Evolutionary conservation across 2,797 vertebrate species (phyloP).

Genomic region (Anomalospiza imberbis): DNA sequence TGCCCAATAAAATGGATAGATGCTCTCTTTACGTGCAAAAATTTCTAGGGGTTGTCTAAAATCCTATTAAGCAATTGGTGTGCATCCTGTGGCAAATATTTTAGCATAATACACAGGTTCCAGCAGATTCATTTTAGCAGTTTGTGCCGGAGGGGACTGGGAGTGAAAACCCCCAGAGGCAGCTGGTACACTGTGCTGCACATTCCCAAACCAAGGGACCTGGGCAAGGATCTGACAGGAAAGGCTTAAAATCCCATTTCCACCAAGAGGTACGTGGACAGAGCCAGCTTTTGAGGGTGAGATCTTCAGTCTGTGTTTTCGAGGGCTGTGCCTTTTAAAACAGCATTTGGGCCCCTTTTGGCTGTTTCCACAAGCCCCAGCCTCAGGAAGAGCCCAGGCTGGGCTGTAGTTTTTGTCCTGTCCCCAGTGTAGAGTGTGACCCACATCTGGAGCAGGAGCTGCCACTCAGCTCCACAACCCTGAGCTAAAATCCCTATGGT

Average conservation of each 20-base stretch:
- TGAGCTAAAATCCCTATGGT: background rate
- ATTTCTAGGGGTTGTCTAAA: background rate
- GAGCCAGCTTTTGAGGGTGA: background rate
- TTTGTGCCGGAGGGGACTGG: background rate
- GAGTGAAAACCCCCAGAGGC: background rate
- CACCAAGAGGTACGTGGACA: fast-evolving
- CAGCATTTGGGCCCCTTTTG: fast-evolving
- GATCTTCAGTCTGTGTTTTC: background rate
- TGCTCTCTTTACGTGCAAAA: background rate
- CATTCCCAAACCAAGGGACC: background rate
- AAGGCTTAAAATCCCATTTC: background rate
- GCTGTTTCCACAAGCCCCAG: fast-evolving
- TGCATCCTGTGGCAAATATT: background rate
- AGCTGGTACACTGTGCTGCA: background rate
- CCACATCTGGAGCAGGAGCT: background rate
- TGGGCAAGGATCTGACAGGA: fast-evolving
- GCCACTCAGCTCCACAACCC: background rate
- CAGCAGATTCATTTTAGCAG: background rate
- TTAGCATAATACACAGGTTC: background rate
- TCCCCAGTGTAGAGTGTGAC: background rate
- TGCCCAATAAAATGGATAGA: background rate
- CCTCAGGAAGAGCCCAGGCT: background rate
- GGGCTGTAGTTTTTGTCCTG: background rate
- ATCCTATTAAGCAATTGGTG: background rate
- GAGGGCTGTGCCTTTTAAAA: background rate